A percentile compares a stretch with the other conserved stretches of the same genome.
Conservation (phyloP, 92 coral and sea anemone genomes). For the Bergia sp. region DNA sequence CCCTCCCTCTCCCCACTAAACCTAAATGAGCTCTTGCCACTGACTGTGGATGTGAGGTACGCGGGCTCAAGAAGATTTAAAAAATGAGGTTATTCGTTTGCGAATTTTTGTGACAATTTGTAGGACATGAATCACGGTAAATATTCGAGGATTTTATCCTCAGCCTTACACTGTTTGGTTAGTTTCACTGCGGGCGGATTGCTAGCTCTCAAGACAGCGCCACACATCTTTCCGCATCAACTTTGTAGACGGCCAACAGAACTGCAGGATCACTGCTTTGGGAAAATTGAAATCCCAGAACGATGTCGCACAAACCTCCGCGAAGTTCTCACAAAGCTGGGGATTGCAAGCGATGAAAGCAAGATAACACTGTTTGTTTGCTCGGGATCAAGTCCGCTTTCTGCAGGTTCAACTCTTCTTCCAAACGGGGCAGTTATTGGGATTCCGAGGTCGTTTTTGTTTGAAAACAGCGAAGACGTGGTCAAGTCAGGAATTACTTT, state of each 20-base stretch:
- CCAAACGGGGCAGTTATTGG: constrained; percentile 97
- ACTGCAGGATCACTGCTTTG: constrained; percentile 51
- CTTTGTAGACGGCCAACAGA: constrained; percentile 64
- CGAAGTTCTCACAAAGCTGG: constrained; percentile 66
- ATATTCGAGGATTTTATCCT: constrained; percentile 11
- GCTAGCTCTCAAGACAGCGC: constrained; percentile 66
- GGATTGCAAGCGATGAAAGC: constrained; percentile 54
- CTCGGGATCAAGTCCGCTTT: constrained; percentile 77
- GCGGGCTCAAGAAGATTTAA: constrained; percentile 15
- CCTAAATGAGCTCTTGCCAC: not conserved
- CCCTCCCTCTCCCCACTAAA: not conserved
- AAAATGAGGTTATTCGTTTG: not conserved
- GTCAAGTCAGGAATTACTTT: constrained; percentile 69
- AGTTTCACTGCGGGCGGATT: constrained; percentile 70
- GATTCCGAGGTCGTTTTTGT: constrained; percentile 79
- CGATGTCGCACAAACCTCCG: constrained; percentile 70
- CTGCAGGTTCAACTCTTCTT: constrained; percentile 93
- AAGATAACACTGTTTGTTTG: constrained; percentile 83
- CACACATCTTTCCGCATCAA: constrained; percentile 74
- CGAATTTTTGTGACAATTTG: not conserved
- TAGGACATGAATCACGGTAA: constrained; percentile 8
- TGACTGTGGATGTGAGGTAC: not conserved
- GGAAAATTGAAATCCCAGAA: constrained; percentile 60
- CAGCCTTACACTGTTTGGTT: constrained; percentile 43
- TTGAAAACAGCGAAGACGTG: constrained; percentile 75